These are phyloP conservation scores for Altica lythri DNA, from an alignment of 2,888 invertebrate species.

Conservation along the genomic window DNA sequence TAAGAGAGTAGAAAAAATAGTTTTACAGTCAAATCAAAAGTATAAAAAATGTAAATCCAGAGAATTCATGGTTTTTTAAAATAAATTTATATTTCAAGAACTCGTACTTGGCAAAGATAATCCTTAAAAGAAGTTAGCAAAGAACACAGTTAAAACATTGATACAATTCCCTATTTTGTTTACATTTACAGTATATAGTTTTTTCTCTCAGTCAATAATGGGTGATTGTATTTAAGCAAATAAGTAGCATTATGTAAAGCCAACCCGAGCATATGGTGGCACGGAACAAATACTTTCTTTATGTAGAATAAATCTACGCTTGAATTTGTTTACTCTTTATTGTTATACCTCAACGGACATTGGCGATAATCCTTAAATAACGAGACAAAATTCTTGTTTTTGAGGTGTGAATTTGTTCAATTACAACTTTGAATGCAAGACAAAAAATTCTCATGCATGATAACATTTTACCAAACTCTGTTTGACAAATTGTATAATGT, in stretches of 20 bases:
- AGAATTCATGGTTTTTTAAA: too few relatives aligned
- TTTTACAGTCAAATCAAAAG: too few relatives aligned
- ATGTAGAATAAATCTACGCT: slow-evolving; percentile 3
- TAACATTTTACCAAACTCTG: too few relatives aligned
- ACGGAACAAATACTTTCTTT: slow-evolving; percentile 2
- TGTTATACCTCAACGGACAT: slow-evolving; percentile 8
- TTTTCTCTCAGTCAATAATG: slow-evolving; percentile 3
- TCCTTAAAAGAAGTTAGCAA: too few relatives aligned
- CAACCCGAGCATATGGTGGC: slow-evolving; percentile 1
- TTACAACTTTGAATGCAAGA: neutral
- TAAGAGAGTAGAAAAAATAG: too few relatives aligned
- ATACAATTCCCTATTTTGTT: slow-evolving; percentile 5
- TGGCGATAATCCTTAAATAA: slow-evolving; percentile 12
- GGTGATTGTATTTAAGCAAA: slow-evolving; percentile 5
- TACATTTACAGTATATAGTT: slow-evolving; percentile 4
- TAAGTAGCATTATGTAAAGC: neutral
- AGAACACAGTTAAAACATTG: neutral
- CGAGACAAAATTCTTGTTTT: slow-evolving; percentile 3
- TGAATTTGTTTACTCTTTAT: neutral
- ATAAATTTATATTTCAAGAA: too few relatives aligned
- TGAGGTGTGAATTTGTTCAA: slow-evolving; percentile 11
- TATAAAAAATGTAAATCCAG: too few relatives aligned
- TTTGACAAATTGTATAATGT: too few relatives aligned
- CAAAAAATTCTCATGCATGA: neutral
- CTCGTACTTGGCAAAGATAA: too few relatives aligned